Base-by-base conservation (phyloP, 2,797 vertebrate species). In the Sebastolobus altivelis region DNA sequence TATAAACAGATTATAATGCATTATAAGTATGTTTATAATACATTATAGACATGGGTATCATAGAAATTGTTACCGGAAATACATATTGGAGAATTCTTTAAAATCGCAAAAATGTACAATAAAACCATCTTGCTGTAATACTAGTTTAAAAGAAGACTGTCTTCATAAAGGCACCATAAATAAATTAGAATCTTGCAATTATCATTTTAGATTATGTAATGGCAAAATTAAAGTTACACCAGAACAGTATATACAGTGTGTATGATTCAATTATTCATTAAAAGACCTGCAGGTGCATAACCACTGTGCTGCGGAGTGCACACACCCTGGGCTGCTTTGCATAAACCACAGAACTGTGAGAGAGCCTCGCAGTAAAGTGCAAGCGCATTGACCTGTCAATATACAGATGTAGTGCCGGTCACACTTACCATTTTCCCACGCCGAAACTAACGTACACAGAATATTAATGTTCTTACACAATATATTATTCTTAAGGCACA, bases 241-340 rank as follows among this genome's bases (percentile, higher is more conserved):
- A 9, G 1, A 72, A 38, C 38, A 55, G 25, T 0, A 27, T 35
- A 70, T 55, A 22, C 2, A 73, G n/a, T 61, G n/a, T 77, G 31
- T 49, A 27, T 65, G 43, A 75, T 82, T 88, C 3, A 83, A 9
- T 86, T 77, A 77, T 89, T 89, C 55, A 84, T 84, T 73, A 55
- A 70, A 76, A 80, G 22, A 79, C 59, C 77, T 83, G 65, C 76
- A 66, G 56, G 56, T 87, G 46, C 38, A 35, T 38, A 78, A 35
- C 13, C 65, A 5, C 20, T 7, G 46, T 55, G 69, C 37, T 9
- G 55, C 35, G 10, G 55, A 72, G 2, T 29, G 46, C 54, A 58
- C 60, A 65, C 29, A 35, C 16, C 60, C 8, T 6, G 35, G 7
- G 27, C 62, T 67, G 59, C 22, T 78, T 83, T 72, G 82, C 68